Evolutionary conservation across 2,113 vertebrate genomes (phyloP).

Genomic region (Ictalurus furcatus): DNA sequence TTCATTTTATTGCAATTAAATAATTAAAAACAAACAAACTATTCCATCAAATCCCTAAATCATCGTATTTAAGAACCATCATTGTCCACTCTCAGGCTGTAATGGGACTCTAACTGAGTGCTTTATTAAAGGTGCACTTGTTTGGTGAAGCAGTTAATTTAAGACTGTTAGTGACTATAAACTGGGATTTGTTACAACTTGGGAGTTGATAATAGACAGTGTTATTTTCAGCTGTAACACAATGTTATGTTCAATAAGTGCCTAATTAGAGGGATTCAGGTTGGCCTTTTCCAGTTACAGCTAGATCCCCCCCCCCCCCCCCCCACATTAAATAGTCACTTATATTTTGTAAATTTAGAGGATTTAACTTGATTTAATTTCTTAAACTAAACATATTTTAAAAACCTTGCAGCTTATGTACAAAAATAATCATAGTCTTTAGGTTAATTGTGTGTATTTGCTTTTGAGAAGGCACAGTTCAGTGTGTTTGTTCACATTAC

Average conservation of each 20-base stretch:
- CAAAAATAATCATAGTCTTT: neutral
- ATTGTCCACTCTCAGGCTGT: neutral
- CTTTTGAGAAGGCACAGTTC: neutral
- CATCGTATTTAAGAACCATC: neutral
- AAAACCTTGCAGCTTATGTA: neutral
- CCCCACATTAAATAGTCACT: neutral
- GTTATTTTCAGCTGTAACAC: neutral
- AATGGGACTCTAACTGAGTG: neutral
- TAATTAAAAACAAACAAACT: neutral
- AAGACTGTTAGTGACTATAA: neutral
- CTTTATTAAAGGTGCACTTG: neutral
- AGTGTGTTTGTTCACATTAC: slow-evolving; percentile 50
- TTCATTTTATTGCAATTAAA: neutral
- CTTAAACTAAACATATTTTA: neutral
- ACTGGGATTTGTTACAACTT: neutral
- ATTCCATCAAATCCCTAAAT: neutral
- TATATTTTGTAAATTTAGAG: neutral
- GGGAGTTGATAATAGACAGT: neutral
- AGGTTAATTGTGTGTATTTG: slow-evolving; percentile 10
- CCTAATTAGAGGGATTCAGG: neutral
- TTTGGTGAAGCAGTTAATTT: neutral
- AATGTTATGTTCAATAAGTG: neutral
- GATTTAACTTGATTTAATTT: neutral
- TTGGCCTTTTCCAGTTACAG: neutral
- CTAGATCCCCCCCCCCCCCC: neutral